These are phyloP conservation scores for Lasioglossum baleicum DNA, from an alignment of 1,140 invertebrate species.

Conservation along the genomic window DNA sequence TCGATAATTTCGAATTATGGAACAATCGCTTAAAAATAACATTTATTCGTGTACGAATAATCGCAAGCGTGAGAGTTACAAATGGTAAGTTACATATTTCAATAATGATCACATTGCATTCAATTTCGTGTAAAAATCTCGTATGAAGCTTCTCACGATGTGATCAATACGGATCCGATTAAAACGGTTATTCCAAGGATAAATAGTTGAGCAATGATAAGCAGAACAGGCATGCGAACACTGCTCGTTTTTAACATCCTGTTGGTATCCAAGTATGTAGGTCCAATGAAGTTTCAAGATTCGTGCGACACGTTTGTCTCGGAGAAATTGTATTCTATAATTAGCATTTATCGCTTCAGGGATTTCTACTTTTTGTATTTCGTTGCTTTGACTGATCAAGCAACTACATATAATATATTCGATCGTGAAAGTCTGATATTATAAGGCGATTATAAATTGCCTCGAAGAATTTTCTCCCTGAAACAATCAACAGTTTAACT, in stretches of 20 bases:
- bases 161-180: slow-evolving; percentile 2
- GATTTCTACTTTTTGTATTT: background rate
- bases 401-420: no score
- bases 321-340: background rate
- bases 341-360: background rate
- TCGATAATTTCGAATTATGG: no score
- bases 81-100: no score
- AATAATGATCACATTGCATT: no score
- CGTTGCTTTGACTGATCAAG: background rate
- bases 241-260: background rate
- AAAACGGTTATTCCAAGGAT: slow-evolving; percentile 14
- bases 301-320: background rate
- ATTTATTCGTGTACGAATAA: no score
- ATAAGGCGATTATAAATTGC: background rate
- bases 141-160: no score
- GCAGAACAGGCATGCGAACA: background rate
- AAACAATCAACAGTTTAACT: background rate
- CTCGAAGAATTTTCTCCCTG: background rate
- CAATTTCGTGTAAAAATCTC: no score
- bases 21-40: no score
- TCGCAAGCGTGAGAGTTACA: no score
- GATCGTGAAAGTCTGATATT: no score
- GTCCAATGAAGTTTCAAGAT: no score
- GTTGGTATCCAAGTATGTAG: background rate
- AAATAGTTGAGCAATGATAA: slow-evolving; percentile 15